These are phyloP conservation scores for Jaculus jaculus DNA, from an alignment of 2,113 vertebrate genomes.

Conservation along the genomic window DNA sequence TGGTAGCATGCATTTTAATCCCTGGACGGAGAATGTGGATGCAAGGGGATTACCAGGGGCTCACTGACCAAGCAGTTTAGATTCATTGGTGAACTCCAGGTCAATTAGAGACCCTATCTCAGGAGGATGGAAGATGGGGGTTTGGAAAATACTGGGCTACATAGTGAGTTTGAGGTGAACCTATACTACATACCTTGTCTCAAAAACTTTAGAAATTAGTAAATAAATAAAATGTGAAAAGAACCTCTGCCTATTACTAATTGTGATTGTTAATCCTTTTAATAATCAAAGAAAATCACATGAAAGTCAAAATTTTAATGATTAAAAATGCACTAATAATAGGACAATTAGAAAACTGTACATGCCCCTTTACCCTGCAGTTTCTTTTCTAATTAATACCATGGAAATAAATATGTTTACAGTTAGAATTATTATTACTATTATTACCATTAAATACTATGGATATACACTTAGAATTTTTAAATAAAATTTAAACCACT, in stretches of 20 bases:
- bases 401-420: neutral
- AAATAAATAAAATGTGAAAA: neutral
- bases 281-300: neutral
- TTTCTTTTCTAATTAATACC: constrained; percentile 32
- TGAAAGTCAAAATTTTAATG: constrained; percentile 35
- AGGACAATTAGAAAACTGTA: neutral
- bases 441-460: no score
- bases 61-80: no score
- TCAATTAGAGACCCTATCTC: no score
- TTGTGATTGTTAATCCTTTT: neutral
- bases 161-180: neutral
- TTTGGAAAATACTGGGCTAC: neutral
- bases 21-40: no score
- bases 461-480: constrained; percentile 6
- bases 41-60: no score
- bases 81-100: no score
- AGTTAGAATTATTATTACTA: constrained; percentile 2
- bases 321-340: neutral
- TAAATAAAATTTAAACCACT: constrained; percentile 23
- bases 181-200: neutral
- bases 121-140: no score
- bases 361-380: neutral
- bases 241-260: neutral
- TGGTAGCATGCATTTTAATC: no score
- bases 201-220: neutral